Evolutionary conservation across 2,113 vertebrate species (phyloP).

Genomic region (Numida meleagris): DNA sequence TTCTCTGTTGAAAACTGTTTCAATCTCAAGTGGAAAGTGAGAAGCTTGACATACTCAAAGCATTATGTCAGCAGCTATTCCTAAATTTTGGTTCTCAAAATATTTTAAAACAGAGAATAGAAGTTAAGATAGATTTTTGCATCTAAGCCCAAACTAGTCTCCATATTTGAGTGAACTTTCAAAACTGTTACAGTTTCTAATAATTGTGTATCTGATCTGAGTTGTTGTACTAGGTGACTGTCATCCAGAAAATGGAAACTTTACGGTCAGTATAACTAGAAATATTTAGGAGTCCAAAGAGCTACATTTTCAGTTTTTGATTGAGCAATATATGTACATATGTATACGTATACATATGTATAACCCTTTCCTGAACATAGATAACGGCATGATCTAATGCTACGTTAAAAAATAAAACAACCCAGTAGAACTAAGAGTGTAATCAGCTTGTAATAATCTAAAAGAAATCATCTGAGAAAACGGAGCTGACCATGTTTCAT

Average conservation of each 20-base stretch:
- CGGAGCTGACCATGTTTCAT: conserved; percentile 52
- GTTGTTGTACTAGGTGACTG: not conserved
- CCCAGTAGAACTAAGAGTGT: not conserved
- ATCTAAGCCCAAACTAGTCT: not conserved
- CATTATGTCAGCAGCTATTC: not conserved
- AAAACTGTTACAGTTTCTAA: not conserved
- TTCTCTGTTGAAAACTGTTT: not conserved
- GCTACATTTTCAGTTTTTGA: not conserved
- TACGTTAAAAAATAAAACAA: not conserved
- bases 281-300: not conserved
- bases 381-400: not conserved
- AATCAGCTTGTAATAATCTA: not conserved
- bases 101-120: not conserved
- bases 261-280: not conserved
- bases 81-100: not conserved
- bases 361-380: not conserved
- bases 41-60: not conserved
- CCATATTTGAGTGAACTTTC: not conserved
- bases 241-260: not conserved
- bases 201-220: not conserved
- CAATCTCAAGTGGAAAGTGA: not conserved
- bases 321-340: not conserved
- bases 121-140: not conserved
- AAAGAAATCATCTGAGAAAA: conserved; percentile 34
- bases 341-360: not conserved